Base-by-base conservation (phyloP, 2,113 vertebrate species). In the Coregonus clupeaformis region DNA sequence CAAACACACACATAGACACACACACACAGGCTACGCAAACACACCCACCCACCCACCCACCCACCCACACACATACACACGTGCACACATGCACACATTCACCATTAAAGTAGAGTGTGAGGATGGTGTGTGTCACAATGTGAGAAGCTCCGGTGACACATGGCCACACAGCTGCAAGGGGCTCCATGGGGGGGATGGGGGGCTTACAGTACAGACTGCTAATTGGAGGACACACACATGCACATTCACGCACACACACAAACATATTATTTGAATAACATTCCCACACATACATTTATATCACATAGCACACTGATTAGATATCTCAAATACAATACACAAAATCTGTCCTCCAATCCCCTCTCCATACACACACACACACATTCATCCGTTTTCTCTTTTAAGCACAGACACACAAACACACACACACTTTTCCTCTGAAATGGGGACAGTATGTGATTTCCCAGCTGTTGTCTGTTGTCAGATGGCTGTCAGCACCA, bases 381-480 rank as follows among this genome's bases (percentile, higher is more conserved):
- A 42, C 24, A 60, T 2, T 24, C 5, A 59, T 59, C 55, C n/a
- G 4, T 9, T 62, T 11, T 62, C 22, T 62, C n/a, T 22, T 25
- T 6, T 36, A 63, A 6, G 9, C 36, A 42, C 27, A 27, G 2
- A 27, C 27, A 27, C 36, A 42, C 36, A 29, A 2, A 42, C 36
- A 42, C 36, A 45, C 13, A 42, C 65, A 73, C 45, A 55, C n/a
- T n/a, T 66, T 16, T 74, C n/a, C 36, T 42, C 36, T 42, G 57
- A n/a, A 42, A 64, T 18, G 55, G 49, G 65, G 36, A 77, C 59
- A 73, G 60, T 71, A 66, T 73, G 63, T 79, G 71, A 68, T 79
- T 82, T 80, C 68, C 74, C 89, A 89, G 90, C 86, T 91, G 89
- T 79, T 77, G 73, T 77, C 64, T 62, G 74, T 62, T 79, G 82